Conservation (phyloP, 1,140 invertebrate genomes). For the Euura saliciscinereae region DNA sequence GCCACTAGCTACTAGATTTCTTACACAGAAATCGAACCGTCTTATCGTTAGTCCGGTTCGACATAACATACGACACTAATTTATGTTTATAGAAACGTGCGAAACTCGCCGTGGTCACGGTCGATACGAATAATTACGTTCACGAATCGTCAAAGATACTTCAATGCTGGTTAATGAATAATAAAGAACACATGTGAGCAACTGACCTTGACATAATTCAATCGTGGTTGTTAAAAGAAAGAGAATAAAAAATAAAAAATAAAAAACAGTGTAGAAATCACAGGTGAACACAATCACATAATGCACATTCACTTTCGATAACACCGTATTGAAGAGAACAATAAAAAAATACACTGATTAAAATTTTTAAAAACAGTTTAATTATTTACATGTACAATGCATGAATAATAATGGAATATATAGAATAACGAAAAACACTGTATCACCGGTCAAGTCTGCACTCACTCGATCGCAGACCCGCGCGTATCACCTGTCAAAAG, state of each 20-base stretch:
- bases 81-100: too few relatives aligned
- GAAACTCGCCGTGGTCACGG: not conserved
- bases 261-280: not conserved
- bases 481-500: slow-evolving; percentile 2
- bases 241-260: too few relatives aligned
- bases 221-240: not conserved
- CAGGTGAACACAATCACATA: slow-evolving; percentile 38
- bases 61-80: too few relatives aligned
- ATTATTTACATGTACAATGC: too few relatives aligned
- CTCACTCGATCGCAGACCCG: not conserved
- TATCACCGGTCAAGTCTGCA: too few relatives aligned
- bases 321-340: not conserved
- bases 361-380: too few relatives aligned
- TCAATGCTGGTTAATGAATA: too few relatives aligned
- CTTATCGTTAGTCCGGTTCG: too few relatives aligned
- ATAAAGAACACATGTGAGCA: not conserved
- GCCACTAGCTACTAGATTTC: not conserved
- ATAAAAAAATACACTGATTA: not conserved
- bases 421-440: too few relatives aligned
- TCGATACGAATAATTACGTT: not conserved
- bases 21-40: too few relatives aligned
- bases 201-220: not conserved
- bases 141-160: not conserved
- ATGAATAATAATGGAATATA: too few relatives aligned
- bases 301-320: slow-evolving; percentile 29